These are phyloP conservation scores for Rousettus madagascariensis DNA, from an alignment of 2,797 vertebrate genomes.

Conservation along the genomic window DNA sequence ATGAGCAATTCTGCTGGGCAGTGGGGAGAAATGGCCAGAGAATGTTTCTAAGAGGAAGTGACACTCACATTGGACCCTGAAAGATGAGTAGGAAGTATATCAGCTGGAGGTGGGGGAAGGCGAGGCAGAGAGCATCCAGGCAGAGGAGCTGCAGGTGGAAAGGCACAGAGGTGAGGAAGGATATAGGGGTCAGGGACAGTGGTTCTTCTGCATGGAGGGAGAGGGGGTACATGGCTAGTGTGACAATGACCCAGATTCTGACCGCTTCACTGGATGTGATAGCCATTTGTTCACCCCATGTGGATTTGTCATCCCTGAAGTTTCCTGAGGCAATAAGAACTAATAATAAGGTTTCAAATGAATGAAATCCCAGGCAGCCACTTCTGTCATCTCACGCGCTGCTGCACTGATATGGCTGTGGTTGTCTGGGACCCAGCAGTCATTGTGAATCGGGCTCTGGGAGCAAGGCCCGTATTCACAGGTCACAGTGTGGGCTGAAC, in stretches of 20 bases:
- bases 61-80: neutral
- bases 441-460: neutral
- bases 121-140: neutral
- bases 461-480: neutral
- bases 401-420: neutral
- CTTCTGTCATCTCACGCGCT: neutral
- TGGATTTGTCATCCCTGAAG: neutral
- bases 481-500: neutral
- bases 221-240: neutral
- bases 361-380: neutral
- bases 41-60: neutral
- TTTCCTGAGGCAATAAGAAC: neutral
- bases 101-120: neutral
- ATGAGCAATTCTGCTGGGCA: neutral
- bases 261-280: neutral
- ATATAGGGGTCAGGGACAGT: neutral
- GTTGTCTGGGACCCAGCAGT: neutral
- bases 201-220: neutral
- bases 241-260: neutral
- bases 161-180: neutral
- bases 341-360: conserved; percentile 15
- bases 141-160: neutral
- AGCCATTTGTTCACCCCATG: neutral
- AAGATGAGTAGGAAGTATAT: neutral
- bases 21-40: neutral